Conservation (phyloP, 2,113 vertebrate genomes). For the Solenodon paradoxus region DNA sequence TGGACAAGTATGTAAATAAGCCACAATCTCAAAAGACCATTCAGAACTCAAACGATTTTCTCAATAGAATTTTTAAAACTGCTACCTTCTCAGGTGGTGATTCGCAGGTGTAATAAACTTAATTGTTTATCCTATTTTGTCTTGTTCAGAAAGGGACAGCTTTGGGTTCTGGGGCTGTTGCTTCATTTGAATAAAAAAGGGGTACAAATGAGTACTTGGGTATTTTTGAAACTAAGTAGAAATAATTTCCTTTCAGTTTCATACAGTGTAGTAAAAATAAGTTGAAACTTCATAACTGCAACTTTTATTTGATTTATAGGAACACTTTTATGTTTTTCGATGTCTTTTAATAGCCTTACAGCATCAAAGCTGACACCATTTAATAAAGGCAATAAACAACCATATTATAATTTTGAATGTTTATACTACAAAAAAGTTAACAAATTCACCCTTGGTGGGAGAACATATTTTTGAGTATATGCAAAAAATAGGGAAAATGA, state of each 20-base stretch:
- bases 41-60: not conserved
- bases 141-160: not conserved
- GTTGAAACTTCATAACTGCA: not conserved
- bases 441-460: not conserved
- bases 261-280: conserved; percentile 15
- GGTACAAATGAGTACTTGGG: not conserved
- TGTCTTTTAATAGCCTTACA: conserved; percentile 24
- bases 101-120: not conserved
- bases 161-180: not conserved
- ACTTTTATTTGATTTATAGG: conserved; percentile 20
- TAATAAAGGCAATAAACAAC: conserved; percentile 51
- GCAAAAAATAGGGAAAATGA: not conserved
- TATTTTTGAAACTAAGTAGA: not conserved
- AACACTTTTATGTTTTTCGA: not conserved
- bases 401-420: conserved; percentile 23
- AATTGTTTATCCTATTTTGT: not conserved
- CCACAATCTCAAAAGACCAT: not conserved
- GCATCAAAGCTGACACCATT: not conserved
- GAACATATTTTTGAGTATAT: conserved; percentile 12
- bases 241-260: not conserved
- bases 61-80: not conserved
- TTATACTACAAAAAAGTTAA: conserved; percentile 22
- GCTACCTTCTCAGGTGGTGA: not conserved
- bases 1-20: not conserved
- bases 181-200: not conserved